Evolutionary conservation across 2,113 vertebrate species (phyloP).

Genomic region (Scartelaos histophorus): DNA sequence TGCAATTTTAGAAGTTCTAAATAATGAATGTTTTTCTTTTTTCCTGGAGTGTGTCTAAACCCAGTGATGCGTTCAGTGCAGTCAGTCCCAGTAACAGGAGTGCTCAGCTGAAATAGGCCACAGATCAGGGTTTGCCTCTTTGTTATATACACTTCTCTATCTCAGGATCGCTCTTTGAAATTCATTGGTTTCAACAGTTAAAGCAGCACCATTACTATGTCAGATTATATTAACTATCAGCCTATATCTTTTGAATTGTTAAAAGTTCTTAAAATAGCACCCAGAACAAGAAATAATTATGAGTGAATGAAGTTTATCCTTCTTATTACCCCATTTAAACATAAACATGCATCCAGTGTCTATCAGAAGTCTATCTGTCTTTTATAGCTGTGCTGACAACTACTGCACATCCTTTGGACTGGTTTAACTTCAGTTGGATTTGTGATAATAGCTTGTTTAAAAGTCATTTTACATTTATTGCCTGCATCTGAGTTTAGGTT

Average conservation of each 20-base stretch:
- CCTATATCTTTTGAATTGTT: background rate
- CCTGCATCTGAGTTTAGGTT: too few species aligned
- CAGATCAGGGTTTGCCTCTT: background rate
- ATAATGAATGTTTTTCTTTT: background rate
- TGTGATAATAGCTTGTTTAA: too few species aligned
- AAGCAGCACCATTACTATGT: background rate
- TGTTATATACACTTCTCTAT: constrained; percentile 15
- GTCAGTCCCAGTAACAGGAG: background rate
- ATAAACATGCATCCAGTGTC: background rate
- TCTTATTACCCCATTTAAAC: constrained; percentile 9
- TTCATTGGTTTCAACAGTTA: background rate
- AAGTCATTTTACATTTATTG: too few species aligned
- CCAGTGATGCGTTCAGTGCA: background rate
- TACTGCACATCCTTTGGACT: too few species aligned
- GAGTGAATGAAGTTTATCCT: background rate
- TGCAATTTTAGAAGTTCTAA: background rate
- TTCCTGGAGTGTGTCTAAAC: background rate
- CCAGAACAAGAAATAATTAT: background rate
- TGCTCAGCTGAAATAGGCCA: constrained; percentile 29
- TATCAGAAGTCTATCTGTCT: background rate
- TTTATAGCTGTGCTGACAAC: background rate
- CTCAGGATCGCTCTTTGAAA: background rate
- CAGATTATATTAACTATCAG: too few species aligned
- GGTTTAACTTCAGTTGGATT: too few species aligned
- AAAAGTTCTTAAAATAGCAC: background rate